Evolutionary conservation across 2,888 invertebrate genomes (phyloP).

Genomic region (Antitype chi): DNA sequence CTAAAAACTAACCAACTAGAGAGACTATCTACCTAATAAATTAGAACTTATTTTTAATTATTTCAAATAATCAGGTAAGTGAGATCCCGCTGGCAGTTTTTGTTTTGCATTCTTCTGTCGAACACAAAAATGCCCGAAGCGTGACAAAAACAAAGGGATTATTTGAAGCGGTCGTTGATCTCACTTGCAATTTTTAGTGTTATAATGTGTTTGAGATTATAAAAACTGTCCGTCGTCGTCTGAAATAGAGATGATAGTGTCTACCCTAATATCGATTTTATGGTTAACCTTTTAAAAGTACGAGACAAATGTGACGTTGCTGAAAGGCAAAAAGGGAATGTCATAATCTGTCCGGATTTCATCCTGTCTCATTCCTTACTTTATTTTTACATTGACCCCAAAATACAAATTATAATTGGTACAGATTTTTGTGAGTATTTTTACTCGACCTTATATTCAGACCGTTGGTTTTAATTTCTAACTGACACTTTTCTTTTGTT

Average conservation of each 20-base stretch:
- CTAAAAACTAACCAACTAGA: not conserved
- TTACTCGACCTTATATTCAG: not conserved
- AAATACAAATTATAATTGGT: not conserved
- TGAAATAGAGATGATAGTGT: conserved; percentile 12
- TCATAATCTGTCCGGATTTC: not conserved
- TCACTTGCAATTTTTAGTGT: not conserved
- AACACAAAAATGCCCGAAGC: not conserved
- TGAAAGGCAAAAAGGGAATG: not conserved
- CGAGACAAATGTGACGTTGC: not conserved
- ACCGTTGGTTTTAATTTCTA: not conserved
- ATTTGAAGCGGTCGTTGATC: not conserved
- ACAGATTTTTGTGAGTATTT: not conserved
- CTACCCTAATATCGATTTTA: conserved; percentile 1
- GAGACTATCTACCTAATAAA: no score
- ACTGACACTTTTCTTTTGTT: conserved; percentile 77
- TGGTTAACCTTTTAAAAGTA: not conserved
- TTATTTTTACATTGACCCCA: not conserved
- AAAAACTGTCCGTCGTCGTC: not conserved
- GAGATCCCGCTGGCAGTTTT: not conserved
- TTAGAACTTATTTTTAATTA: not conserved
- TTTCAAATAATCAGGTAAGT: not conserved
- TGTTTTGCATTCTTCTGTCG: not conserved
- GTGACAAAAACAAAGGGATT: not conserved
- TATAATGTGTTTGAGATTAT: not conserved
- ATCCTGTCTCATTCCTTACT: not conserved